These are phyloP conservation scores for Gymnobelideus leadbeateri DNA, from an alignment of 2,113 vertebrate species.

Conservation along the genomic window DNA sequence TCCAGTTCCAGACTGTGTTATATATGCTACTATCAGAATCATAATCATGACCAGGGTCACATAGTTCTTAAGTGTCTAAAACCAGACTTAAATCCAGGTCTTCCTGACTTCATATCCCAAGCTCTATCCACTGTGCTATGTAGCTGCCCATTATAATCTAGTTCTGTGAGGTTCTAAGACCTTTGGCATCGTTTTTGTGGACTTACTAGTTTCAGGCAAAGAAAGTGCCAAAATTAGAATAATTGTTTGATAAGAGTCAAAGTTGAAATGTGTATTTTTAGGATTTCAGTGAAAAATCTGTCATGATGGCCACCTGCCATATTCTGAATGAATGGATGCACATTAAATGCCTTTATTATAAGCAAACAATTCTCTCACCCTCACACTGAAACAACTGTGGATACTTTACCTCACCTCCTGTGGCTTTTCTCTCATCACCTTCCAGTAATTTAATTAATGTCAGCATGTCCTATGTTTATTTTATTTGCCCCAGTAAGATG, in stretches of 20 bases:
- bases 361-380: conserved; percentile 28
- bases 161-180: background rate
- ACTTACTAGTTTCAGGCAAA: conserved; percentile 44
- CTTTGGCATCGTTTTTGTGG: background rate
- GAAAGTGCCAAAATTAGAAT: conserved; percentile 33
- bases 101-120: background rate
- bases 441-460: conserved; percentile 25
- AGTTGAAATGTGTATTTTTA: conserved; percentile 42
- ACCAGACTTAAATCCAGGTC: background rate
- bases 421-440: conserved; percentile 26
- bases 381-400: conserved; percentile 9
- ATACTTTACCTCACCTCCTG: conserved; percentile 22
- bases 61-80: background rate
- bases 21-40: too few species aligned
- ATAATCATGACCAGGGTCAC: too few species aligned
- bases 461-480: conserved; percentile 28
- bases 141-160: background rate
- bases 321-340: conserved; percentile 43
- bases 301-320: conserved; percentile 30
- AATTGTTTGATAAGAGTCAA: conserved; percentile 40
- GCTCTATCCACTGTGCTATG: background rate
- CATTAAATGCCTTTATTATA: conserved; percentile 59
- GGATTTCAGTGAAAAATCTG: conserved; percentile 44
- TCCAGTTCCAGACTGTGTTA: background rate
- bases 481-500: conserved; percentile 42